Evolutionary conservation across 2,113 vertebrate species (phyloP).

Genomic region (Arvicanthis niloticus): DNA sequence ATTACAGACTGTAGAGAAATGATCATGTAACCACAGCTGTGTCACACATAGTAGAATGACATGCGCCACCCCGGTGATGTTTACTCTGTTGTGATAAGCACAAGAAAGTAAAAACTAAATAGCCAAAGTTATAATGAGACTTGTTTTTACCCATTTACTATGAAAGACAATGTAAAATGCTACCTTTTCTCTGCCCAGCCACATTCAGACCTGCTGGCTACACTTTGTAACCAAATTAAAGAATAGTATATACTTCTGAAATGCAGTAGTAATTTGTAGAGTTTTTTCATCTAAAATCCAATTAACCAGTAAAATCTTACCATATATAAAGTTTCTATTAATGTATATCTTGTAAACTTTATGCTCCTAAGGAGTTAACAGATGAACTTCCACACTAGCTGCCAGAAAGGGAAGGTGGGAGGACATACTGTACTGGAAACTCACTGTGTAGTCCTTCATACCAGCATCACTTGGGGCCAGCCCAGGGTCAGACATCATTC

Average conservation of each 20-base stretch:
- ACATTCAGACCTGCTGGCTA: background rate
- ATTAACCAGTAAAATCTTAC: constrained; percentile 50
- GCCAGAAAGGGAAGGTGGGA: constrained; percentile 39
- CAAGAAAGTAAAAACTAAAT: constrained; percentile 5
- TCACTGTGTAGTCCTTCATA: background rate
- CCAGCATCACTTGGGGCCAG: background rate
- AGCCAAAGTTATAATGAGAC: background rate
- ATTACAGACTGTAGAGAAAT: background rate
- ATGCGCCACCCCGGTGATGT: background rate
- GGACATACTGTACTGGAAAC: background rate
- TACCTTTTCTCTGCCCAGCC: background rate
- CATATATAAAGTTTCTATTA: background rate
- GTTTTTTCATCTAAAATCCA: constrained; percentile 13
- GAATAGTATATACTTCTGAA: background rate
- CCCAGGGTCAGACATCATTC: constrained; percentile 7
- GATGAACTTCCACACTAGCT: constrained; percentile 39
- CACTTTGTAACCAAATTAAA: background rate
- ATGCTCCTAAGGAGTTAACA: constrained; percentile 18
- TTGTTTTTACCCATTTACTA: background rate
- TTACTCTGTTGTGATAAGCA: background rate
- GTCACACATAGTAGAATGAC: background rate
- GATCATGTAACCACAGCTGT: background rate
- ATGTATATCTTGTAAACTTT: constrained; percentile 59
- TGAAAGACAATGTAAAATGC: background rate
- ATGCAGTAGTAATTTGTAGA: background rate